Evolutionary conservation across 30 jellyfish, hydroid and myxozoan species (phyloP).

Genomic region (Cassiopea xamachana): DNA sequence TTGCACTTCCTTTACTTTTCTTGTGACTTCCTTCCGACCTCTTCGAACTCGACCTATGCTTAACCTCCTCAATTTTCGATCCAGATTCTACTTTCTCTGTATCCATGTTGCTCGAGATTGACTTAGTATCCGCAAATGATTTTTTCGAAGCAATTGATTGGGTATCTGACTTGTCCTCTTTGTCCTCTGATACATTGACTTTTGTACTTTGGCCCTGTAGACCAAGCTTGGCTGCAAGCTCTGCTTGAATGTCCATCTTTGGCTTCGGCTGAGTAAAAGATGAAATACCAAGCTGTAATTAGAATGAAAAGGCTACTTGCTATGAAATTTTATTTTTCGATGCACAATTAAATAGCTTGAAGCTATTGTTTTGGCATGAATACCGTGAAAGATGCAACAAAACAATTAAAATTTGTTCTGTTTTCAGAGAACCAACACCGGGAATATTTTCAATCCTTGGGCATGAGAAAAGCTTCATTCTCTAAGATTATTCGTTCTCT

Average conservation of each 20-base stretch:
- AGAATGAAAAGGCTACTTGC: too few relatives aligned
- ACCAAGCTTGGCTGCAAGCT: conserved; percentile 94
- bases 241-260: conserved; percentile 86
- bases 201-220: conserved; percentile 40
- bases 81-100: conserved; percentile 55
- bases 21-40: conserved; percentile 58
- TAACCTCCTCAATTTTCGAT: conserved; percentile 13
- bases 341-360: too few relatives aligned
- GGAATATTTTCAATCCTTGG: too few relatives aligned
- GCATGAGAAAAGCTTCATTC: too few relatives aligned
- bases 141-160: conserved; percentile 62
- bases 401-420: too few relatives aligned
- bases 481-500: too few relatives aligned
- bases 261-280: conserved; percentile 55
- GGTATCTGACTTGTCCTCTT: conserved; percentile 71
- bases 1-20: conserved; percentile 51
- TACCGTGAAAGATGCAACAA: too few relatives aligned
- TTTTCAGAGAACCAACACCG: too few relatives aligned
- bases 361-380: too few relatives aligned
- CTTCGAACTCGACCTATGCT: conserved; percentile 56
- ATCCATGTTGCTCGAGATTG: conserved; percentile 32
- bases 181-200: conserved; percentile 33
- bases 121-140: conserved; percentile 45
- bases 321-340: too few relatives aligned
- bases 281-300: too few relatives aligned